Conservation (phyloP, 2,888 invertebrate species). For the Caenorhabditis parvicauda region DNA sequence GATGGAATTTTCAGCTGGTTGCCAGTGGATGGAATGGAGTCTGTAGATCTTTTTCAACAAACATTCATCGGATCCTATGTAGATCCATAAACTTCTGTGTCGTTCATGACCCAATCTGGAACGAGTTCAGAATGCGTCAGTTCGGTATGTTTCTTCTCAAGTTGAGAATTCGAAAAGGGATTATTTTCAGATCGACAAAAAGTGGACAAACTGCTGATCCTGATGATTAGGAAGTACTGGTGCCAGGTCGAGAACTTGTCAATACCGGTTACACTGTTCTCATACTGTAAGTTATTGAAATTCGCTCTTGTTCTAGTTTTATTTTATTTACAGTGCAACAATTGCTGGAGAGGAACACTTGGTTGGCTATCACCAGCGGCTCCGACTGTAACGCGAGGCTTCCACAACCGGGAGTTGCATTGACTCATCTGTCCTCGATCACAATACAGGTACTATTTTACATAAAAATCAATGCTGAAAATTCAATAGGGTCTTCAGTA, state of each 20-base stretch:
- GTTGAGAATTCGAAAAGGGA: not conserved
- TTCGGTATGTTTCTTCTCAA: not conserved
- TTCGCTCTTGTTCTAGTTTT: not conserved
- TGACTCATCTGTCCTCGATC: slow-evolving; percentile 12
- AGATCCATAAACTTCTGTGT: slow-evolving; percentile 18
- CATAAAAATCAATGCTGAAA: too few species aligned
- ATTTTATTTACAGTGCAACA: slow-evolving; percentile 17
- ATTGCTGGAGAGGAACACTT: slow-evolving; percentile 13
- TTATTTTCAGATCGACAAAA: slow-evolving; percentile 12
- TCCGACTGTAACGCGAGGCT: slow-evolving; percentile 15
- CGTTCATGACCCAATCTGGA: slow-evolving; percentile 23
- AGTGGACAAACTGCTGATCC: slow-evolving; percentile 19
- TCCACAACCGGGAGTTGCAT: slow-evolving; percentile 26
- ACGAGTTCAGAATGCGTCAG: slow-evolving; percentile 6
- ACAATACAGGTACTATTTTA: slow-evolving; percentile 19
- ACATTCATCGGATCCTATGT: slow-evolving; percentile 12
- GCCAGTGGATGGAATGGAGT: slow-evolving; percentile 33
- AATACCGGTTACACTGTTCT: slow-evolving; percentile 20
- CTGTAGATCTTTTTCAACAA: slow-evolving; percentile 14
- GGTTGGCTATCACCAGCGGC: slow-evolving; percentile 19
- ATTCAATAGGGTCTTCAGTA: not conserved
- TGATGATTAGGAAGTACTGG: slow-evolving; percentile 24
- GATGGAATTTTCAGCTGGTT: slow-evolving; percentile 18
- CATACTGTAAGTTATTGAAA: slow-evolving; percentile 15
- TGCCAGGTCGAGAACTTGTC: slow-evolving; percentile 22